phyloP scores from a whole-genome alignment of 2,797 vertebrate species.

The Ibycter americanus region DNA sequence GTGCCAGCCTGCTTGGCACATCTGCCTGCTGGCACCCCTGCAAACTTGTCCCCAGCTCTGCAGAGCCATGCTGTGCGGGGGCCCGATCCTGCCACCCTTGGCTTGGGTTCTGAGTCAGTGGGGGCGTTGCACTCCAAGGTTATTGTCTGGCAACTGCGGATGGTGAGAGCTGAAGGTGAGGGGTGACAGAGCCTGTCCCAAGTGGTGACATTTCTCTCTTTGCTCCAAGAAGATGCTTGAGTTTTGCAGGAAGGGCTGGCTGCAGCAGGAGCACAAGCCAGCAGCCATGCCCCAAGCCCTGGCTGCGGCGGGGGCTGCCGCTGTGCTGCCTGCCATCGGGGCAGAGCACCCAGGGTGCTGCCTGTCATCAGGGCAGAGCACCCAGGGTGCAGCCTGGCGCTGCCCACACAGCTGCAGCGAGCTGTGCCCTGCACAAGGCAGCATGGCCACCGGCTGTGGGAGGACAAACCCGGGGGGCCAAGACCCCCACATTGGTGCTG shows the following conservation, averaged over 20 bases:
- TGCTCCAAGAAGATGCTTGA: background rate
- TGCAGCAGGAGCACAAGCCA: background rate
- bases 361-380: fast-evolving
- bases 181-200: background rate
- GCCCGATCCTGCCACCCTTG: background rate
- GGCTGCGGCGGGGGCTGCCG: fast-evolving
- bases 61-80: background rate
- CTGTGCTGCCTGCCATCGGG: fast-evolving
- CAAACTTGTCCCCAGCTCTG: too few species aligned
- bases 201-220: background rate
- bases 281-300: fast-evolving
- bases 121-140: fast-evolving
- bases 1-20: background rate
- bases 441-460: fast-evolving
- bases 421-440: background rate
- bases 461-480: fast-evolving
- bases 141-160: fast-evolving
- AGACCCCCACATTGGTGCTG: fast-evolving
- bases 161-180: fast-evolving
- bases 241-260: fast-evolving
- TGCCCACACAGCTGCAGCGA: fast-evolving
- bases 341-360: background rate
- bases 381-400: background rate
- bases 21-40: background rate
- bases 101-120: background rate